Base-by-base conservation (phyloP, 1,140 invertebrate genomes). In the Mylabris phalerata region DNA sequence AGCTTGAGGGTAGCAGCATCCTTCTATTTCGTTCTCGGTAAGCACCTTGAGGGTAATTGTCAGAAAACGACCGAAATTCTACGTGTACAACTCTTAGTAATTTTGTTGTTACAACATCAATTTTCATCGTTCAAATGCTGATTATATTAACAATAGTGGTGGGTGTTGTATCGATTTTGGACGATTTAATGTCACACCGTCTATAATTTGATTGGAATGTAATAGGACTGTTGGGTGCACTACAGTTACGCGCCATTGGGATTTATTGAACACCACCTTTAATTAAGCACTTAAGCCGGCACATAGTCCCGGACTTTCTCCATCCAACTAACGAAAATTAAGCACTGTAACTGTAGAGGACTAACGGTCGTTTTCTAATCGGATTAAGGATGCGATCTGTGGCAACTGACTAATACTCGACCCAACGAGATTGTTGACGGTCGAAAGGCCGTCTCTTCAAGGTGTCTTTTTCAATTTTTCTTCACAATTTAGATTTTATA, bases 251-350 rank as follows among this genome's bases (percentile, higher is more conserved):
- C 55, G 51, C 63, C 50, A 61, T 61, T 61, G 52, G 54, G 56
- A 64, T 64, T 64, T 64, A 64, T 64, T 64, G 60, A 50, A 50
- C 32, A 32, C 60, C 63, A 62, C 54, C 57, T 62, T 59, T 59
- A 62, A 65, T 65, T 65, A 65, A 62, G 57, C 54, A 58, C 54
- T 55, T 60, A 60, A 62, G 60, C 58, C 27, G 38, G 57, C 32
- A 32, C 32, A 19, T 19, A 32, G 32, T 32, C 32, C 32, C 32
- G 32, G 32, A 32, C 32, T 32, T 32, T 32, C 32, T 32, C 32
- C 7, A 43, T 50, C 48, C 58, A 24, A 41, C 51, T 9, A 41
- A 60, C 49, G 56, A 62, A 60, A 65, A 65, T 65, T 59, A 60
- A 65, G 57, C 47, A 51, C 43, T 43, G 42, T 40, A 19, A 46